phyloP scores from a whole-genome alignment of 2,888 invertebrate species.

The Acrobasis repandana region DNA sequence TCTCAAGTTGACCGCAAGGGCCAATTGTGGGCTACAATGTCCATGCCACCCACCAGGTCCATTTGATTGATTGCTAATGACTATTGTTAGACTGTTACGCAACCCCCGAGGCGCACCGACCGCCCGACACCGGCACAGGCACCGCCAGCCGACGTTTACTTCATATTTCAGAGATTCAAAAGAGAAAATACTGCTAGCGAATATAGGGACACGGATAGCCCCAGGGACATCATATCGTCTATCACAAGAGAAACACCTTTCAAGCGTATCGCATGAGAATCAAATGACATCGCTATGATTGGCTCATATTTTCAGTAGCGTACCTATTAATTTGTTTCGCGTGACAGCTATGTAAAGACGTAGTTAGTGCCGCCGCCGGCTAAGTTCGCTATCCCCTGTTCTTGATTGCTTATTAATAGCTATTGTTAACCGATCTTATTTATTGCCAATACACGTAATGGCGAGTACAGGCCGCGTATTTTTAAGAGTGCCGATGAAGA shows the following conservation, averaged over 20 bases:
- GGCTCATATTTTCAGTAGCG: conserved; percentile 54
- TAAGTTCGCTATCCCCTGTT: conserved; percentile 43
- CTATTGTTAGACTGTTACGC: conserved; percentile 71
- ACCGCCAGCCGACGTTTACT: conserved; percentile 56
- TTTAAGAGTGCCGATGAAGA: conserved; percentile 28
- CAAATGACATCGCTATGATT: conserved; percentile 58
- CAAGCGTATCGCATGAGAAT: conserved; percentile 51
- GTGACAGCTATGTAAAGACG: conserved; percentile 45
- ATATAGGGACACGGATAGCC: conserved; percentile 8
- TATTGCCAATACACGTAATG: conserved; percentile 20
- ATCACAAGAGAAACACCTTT: neutral
- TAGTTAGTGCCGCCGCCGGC: conserved; percentile 42
- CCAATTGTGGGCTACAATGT: conserved; percentile 56
- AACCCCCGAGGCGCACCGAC: conserved; percentile 54
- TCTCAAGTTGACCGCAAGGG: conserved; percentile 59
- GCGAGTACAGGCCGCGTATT: neutral
- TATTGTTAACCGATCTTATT: conserved; percentile 51
- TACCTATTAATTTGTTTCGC: conserved; percentile 46
- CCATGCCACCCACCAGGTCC: conserved; percentile 57
- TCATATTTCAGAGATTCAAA: conserved; percentile 52
- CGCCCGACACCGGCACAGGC: conserved; percentile 37
- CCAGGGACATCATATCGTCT: conserved; percentile 20
- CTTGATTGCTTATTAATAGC: conserved; percentile 64
- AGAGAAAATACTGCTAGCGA: neutral
- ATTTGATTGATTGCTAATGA: conserved; percentile 77